These are phyloP conservation scores for Ramphastos sulfuratus DNA, from an alignment of 2,113 vertebrate genomes.

Conservation along the genomic window DNA sequence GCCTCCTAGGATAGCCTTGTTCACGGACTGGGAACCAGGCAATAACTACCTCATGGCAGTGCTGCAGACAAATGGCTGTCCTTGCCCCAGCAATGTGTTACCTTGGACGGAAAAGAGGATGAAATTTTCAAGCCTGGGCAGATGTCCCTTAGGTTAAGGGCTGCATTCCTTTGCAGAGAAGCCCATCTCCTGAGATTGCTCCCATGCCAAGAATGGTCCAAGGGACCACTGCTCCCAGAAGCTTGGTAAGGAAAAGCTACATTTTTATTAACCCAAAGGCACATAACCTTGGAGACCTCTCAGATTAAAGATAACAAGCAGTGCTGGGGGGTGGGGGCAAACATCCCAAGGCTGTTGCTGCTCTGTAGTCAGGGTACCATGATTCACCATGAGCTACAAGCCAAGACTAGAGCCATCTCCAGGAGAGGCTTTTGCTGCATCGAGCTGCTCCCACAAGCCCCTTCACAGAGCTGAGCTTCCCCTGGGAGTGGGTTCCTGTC, in stretches of 20 bases:
- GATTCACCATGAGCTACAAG: not conserved
- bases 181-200: accelerated
- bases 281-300: accelerated
- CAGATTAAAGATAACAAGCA: not conserved
- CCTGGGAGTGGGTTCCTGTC: not conserved
- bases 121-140: not conserved
- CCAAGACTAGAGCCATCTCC: not conserved
- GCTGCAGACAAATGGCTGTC: accelerated
- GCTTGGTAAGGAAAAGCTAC: not conserved
- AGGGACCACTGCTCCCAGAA: not conserved
- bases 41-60: accelerated
- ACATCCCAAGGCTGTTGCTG: not conserved
- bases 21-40: accelerated
- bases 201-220: not conserved
- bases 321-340: accelerated
- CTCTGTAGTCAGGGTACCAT: accelerated
- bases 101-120: not conserved
- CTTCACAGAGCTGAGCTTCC: not conserved
- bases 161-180: not conserved
- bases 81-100: not conserved
- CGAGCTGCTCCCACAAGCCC: not conserved
- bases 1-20: not conserved
- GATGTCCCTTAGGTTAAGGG: not conserved
- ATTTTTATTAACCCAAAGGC: not conserved
- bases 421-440: not conserved